Evolutionary conservation across 1,140 invertebrate species (phyloP).

Genomic region (Psix sp.): DNA sequence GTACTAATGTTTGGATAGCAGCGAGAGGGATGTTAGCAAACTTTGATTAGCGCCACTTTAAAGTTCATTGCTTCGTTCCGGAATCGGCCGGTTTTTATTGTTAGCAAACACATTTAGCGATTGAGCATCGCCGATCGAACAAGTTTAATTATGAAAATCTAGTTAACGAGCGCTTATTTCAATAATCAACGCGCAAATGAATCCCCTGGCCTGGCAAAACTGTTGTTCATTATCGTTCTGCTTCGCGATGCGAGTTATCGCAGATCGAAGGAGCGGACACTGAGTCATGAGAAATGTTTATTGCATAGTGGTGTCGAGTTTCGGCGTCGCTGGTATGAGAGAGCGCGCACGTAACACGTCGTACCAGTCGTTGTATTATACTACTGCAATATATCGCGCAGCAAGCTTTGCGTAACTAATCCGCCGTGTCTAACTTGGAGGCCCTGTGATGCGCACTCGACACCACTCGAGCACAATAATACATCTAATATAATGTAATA

Average conservation of each 20-base stretch:
- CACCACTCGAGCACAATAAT: constrained; percentile 56
- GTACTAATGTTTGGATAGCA: constrained; percentile 10
- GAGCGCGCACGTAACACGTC: constrained; percentile 25
- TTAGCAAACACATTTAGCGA: too few species aligned
- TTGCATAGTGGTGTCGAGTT: constrained; percentile 12
- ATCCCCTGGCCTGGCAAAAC: too few species aligned
- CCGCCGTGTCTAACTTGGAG: constrained; percentile 44
- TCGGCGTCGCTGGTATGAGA: not conserved
- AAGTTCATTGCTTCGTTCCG: constrained; percentile 17
- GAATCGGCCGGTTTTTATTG: not conserved
- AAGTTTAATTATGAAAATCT: too few species aligned
- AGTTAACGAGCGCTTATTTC: too few species aligned
- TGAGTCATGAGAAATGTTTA: too few species aligned
- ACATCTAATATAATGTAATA: constrained; percentile 51
- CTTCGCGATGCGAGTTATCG: too few species aligned
- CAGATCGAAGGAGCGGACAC: too few species aligned
- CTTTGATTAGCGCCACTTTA: constrained; percentile 28
- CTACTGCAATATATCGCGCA: constrained; percentile 44
- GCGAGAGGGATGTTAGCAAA: constrained; percentile 12
- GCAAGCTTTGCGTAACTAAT: constrained; percentile 52
- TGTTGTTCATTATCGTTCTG: too few species aligned
- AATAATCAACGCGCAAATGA: too few species aligned
- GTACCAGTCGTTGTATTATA: constrained; percentile 55
- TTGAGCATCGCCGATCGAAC: too few species aligned
- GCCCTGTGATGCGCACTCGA: constrained; percentile 38